A percentile compares a stretch with the other conserved stretches of the same genome.
Evolutionary conservation across 2,797 vertebrate species (phyloP).

Genomic region (Bradypodion ventrale): DNA sequence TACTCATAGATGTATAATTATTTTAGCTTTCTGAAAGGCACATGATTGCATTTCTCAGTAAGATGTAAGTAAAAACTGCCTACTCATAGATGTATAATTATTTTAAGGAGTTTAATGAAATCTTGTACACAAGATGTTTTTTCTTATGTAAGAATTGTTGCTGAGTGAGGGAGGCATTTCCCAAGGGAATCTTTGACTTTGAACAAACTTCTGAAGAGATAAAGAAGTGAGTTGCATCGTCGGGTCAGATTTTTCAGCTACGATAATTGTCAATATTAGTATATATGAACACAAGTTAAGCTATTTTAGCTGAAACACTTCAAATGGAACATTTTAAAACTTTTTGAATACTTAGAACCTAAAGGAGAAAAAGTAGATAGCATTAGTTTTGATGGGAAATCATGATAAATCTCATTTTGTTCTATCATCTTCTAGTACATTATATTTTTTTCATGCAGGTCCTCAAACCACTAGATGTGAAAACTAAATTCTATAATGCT

Average conservation of each 20-base stretch:
- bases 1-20: too few species aligned
- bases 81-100: background rate
- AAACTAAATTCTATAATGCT: slow-evolving; percentile 99
- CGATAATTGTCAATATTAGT: background rate
- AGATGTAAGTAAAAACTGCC: background rate
- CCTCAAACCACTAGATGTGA: slow-evolving; percentile 96
- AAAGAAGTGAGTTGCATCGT: background rate
- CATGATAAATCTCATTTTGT: slow-evolving; percentile 64
- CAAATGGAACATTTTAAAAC: background rate
- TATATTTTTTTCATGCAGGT: slow-evolving; percentile 90
- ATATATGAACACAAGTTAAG: background rate
- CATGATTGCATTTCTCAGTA: background rate
- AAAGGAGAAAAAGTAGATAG: slow-evolving; percentile 10
- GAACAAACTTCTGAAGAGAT: slow-evolving; percentile 12
- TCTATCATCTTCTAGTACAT: slow-evolving; percentile 77
- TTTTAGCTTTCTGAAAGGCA: background rate
- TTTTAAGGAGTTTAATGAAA: background rate
- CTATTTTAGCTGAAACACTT: slow-evolving; percentile 1
- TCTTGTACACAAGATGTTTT: background rate
- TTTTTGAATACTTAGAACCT: background rate
- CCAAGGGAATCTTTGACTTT: background rate
- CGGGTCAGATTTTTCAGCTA: background rate
- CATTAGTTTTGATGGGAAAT: slow-evolving; percentile 37
- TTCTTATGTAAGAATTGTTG: rapidly evolving
- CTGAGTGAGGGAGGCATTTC: background rate